Evolutionary conservation across 2,113 vertebrate genomes (phyloP).

Genomic region (Raja brachyura): DNA sequence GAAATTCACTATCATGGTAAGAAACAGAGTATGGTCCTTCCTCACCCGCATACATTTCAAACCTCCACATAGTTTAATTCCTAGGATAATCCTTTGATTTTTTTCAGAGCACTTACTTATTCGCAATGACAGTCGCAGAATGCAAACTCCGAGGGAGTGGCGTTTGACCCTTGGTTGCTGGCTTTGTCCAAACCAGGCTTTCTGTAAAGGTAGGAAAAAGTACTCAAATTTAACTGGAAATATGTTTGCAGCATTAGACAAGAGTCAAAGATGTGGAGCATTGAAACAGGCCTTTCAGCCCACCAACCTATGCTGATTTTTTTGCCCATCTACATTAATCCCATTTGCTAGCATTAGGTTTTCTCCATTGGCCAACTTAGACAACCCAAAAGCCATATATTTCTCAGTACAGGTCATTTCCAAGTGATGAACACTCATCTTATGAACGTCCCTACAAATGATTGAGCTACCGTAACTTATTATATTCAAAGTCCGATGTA

Average conservation of each 20-base stretch:
- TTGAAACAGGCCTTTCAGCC: no score
- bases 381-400: background rate
- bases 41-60: background rate
- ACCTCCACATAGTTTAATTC: background rate
- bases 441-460: no score
- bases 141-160: slow-evolving; percentile 92
- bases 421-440: no score
- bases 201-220: slow-evolving; percentile 55
- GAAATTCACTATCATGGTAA: background rate
- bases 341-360: no score
- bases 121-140: slow-evolving; percentile 85
- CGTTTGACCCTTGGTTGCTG: slow-evolving; percentile 70
- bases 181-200: slow-evolving; percentile 85
- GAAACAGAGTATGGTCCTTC: background rate
- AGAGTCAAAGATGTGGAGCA: no score
- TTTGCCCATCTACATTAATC: no score
- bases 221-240: slow-evolving; percentile 38
- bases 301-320: no score
- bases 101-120: slow-evolving; percentile 68
- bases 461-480: no score
- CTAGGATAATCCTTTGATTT: background rate
- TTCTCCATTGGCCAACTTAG: background rate
- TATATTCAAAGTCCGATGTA: no score
- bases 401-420: no score
- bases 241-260: no score